Percentiles rank a stretch among this genome's conserved stretches.
Evolutionary conservation across 1,140 invertebrate species (phyloP).

Genomic region (Drosophila erecta): DNA sequence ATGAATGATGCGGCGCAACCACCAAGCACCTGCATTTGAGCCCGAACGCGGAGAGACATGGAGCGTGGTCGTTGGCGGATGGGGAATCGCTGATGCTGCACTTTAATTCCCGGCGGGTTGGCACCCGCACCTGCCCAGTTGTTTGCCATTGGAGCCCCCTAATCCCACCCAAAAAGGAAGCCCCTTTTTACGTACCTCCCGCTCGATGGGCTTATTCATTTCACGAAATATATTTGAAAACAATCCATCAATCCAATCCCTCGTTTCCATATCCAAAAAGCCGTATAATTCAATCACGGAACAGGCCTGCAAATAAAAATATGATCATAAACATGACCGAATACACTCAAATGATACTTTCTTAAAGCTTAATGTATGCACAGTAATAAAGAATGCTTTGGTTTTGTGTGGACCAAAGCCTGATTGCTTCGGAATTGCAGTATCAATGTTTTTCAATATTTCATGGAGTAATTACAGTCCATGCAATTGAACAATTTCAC

Average conservation of each 20-base stretch:
- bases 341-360: constrained; percentile 2
- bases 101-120: constrained; percentile 58
- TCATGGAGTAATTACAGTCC: constrained; percentile 50
- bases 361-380: not conserved
- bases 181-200: constrained; percentile 78
- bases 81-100: constrained; percentile 50
- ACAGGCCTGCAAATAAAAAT: constrained; percentile 87
- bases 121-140: constrained; percentile 21
- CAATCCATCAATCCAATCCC: constrained; percentile 96
- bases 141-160: constrained; percentile 2
- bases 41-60: constrained; percentile 34
- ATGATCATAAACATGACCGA: not conserved
- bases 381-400: constrained; percentile 1
- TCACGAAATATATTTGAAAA: constrained; percentile 95
- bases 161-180: not conserved
- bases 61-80: constrained; percentile 10
- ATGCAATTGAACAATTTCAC: constrained; percentile 59
- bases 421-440: constrained; percentile 7
- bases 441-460: constrained; percentile 15
- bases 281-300: constrained; percentile 96
- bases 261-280: constrained; percentile 92
- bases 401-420: not conserved
- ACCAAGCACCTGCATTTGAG: constrained; percentile 29
- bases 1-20: constrained; percentile 62
- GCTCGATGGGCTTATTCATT: constrained; percentile 91